Conservation (phyloP, 2,797 vertebrate genomes). For the Diplodus sargus region DNA sequence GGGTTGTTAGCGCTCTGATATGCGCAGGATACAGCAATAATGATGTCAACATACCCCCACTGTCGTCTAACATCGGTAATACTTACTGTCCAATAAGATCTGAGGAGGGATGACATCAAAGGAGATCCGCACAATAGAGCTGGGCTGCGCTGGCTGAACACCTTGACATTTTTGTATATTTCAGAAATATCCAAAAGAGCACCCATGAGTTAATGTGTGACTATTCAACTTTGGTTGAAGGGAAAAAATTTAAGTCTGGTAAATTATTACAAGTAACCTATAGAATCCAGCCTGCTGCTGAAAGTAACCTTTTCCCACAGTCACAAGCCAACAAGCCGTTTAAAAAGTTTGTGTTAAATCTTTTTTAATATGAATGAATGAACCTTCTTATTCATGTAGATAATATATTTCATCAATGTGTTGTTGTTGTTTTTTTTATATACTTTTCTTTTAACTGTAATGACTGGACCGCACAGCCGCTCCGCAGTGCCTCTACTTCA, state of each 20-base stretch:
- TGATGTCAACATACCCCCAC: conserved; percentile 45
- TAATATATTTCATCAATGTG: background rate
- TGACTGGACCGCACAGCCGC: too few species aligned
- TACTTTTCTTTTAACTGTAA: background rate
- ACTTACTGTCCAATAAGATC: conserved; percentile 62
- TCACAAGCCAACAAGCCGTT: background rate
- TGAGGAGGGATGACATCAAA: conserved; percentile 61
- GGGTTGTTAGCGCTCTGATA: conserved; percentile 20
- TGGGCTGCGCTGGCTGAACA: conserved; percentile 5
- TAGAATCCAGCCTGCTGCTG: background rate
- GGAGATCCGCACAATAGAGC: conserved; percentile 22
- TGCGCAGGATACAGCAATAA: conserved; percentile 51
- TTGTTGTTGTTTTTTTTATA: background rate
- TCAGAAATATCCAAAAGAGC: background rate
- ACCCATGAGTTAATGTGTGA: background rate
- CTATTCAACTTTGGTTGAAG: background rate
- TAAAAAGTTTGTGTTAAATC: background rate
- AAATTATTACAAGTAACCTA: background rate
- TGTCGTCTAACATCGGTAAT: conserved; percentile 36
- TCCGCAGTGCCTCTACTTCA: background rate
- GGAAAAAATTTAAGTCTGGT: background rate
- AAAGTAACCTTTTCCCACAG: background rate
- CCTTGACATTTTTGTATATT: background rate
- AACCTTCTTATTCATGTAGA: background rate
- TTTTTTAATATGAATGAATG: background rate